A percentile compares a stretch with the other conserved stretches of the same genome.
Conservation (phyloP, 2,113 vertebrate genomes). For the Arenaria interpres region DNA sequence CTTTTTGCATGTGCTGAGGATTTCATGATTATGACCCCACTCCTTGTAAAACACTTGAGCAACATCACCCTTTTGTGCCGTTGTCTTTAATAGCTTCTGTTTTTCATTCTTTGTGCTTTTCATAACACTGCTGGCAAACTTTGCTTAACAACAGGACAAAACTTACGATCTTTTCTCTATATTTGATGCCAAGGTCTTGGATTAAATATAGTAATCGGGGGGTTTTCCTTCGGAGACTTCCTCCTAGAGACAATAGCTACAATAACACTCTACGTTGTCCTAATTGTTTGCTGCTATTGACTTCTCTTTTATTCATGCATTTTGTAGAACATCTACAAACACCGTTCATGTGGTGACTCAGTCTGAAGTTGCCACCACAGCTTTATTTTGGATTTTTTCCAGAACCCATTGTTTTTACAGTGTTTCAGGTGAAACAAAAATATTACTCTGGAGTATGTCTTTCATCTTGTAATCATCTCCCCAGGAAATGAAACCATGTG, state of each 20-base stretch:
- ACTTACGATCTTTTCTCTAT: background rate
- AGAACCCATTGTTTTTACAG: constrained; percentile 79
- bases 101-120: constrained; percentile 16
- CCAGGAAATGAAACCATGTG: constrained; percentile 81
- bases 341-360: constrained; percentile 68
- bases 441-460: constrained; percentile 78
- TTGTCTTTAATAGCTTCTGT: constrained; percentile 38
- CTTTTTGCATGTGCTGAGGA: constrained; percentile 75
- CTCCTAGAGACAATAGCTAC: background rate
- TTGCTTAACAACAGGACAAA: constrained; percentile 17
- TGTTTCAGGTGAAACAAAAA: constrained; percentile 82
- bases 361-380: constrained; percentile 70
- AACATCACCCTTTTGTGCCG: constrained; percentile 65
- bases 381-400: constrained; percentile 78
- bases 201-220: background rate
- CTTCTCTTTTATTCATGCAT: constrained; percentile 11
- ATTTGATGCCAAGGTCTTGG: background rate
- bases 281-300: background rate
- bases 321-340: constrained; percentile 60
- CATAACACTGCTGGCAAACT: background rate
- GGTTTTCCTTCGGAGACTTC: background rate
- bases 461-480: constrained; percentile 80
- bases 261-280: background rate
- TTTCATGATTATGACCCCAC: constrained; percentile 77
- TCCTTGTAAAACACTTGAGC: constrained; percentile 79